Conservation (phyloP, 23 tunicate species). For the Botrylloides violaceus region DNA sequence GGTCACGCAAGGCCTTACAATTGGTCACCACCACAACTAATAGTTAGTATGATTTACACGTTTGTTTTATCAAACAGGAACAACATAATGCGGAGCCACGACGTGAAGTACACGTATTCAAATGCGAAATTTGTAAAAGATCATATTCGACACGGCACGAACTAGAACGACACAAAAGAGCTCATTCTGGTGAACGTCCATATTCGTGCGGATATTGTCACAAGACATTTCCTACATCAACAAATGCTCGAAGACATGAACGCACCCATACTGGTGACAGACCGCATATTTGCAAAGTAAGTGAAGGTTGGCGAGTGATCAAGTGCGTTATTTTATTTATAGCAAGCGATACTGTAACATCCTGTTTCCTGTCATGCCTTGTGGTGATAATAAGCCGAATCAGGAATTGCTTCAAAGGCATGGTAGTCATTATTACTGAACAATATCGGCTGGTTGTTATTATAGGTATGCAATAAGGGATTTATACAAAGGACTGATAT, state of each 20-base stretch:
- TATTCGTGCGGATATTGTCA: conserved; percentile 59
- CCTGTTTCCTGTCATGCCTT: neutral
- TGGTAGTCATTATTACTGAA: too few relatives aligned
- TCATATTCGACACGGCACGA: conserved; percentile 69
- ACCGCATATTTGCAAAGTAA: conserved; percentile 68
- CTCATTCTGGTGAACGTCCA: conserved; percentile 77
- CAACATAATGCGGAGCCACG: conserved; percentile 33
- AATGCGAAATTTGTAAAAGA: conserved; percentile 69
- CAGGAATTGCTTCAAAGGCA: too few relatives aligned
- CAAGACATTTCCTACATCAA: conserved; percentile 76
- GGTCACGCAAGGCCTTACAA: too few relatives aligned
- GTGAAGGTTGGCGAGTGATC: neutral
- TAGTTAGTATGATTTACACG: too few relatives aligned
- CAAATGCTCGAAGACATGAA: conserved; percentile 77
- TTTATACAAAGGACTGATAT: conserved; percentile 70
- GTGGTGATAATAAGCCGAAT: neutral
- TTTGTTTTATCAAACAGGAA: conserved; percentile 11
- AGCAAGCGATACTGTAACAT: neutral
- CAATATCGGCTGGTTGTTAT: too few relatives aligned
- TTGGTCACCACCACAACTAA: too few relatives aligned
- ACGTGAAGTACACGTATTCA: conserved; percentile 26
- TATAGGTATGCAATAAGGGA: conserved; percentile 66
- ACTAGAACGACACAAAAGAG: conserved; percentile 51
- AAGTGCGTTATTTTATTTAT: neutral
- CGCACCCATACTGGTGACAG: conserved; percentile 77